These are phyloP conservation scores for Perognathus longimembris DNA, from an alignment of 2,113 vertebrate genomes.

Conservation along the genomic window DNA sequence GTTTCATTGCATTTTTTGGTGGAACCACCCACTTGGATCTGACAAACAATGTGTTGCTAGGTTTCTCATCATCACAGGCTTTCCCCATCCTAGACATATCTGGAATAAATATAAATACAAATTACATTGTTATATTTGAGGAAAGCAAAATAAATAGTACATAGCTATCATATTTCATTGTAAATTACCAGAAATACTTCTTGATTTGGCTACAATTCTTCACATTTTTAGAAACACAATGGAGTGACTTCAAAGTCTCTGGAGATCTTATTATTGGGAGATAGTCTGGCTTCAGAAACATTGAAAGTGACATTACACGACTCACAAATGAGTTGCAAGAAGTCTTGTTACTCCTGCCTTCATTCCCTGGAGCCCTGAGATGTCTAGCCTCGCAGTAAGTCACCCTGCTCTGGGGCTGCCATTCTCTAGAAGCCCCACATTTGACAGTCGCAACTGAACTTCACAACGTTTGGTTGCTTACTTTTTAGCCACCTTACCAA, in stretches of 20 bases:
- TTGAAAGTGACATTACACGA: background rate
- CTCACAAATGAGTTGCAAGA: background rate
- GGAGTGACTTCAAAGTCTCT: background rate
- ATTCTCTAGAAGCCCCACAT: background rate
- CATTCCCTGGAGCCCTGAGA: background rate
- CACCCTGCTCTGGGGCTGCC: too few relatives aligned
- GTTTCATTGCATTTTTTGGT: conserved; percentile 64
- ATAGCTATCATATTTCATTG: background rate
- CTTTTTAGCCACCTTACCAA: background rate
- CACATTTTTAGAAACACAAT: background rate
- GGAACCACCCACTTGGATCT: conserved; percentile 47
- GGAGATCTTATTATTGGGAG: background rate
- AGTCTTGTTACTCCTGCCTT: background rate
- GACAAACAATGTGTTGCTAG: conserved; percentile 69
- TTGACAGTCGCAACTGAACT: background rate
- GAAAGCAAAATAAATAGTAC: conserved; percentile 4
- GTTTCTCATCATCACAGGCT: conserved; percentile 68
- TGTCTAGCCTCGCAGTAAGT: background rate
- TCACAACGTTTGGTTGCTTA: background rate
- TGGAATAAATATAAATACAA: conserved; percentile 56
- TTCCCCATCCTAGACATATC: background rate
- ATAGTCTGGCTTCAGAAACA: background rate
- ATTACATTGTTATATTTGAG: conserved; percentile 31
- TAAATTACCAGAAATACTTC: background rate
- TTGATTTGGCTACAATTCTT: background rate